Base-by-base conservation (phyloP, 2,888 invertebrate genomes). In the Reticulitermes lucifugus region DNA sequence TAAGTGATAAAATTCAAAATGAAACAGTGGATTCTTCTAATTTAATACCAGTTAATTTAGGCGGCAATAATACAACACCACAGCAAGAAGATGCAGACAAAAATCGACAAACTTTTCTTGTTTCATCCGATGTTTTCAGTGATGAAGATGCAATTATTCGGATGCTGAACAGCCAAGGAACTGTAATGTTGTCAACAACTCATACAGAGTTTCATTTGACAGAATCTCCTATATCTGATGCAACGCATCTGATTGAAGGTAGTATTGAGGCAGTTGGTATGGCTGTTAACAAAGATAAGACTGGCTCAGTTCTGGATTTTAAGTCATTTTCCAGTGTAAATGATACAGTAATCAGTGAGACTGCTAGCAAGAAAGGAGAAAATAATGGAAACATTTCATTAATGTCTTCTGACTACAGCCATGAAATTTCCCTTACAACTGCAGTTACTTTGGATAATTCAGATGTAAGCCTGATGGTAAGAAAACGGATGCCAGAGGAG, bases 161-260 rank as follows among this genome's bases (percentile, higher is more conserved):
- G 46, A 84, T 84, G 84, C 79, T 84, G 18, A 84, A 79, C 46
- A 84, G 73, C 29, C 84, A 84, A 25, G 79, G 84, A 22, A 84
- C 84, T 0, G 59, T 59, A n/a, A 55, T 81, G 55, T 43, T 81
- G 0, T 29, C 60, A 7, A 81, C 70, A 70, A 65, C 60, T 59
- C 43, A 2, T 14, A 41, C 80, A 59, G 81, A 70, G 5, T 81
- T 81, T 70, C 70, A 70, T 25, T 70, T 81, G 46, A 65, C 81
- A 70, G 46, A 25, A 0, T 43, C 41, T 25, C 35, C 21, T 65
- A 14, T 70, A 0, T 21, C n/a, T 65, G 43, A 41, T 43, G 43
- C 22, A 3, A 18, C 65, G 22, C 25, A 7, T 22, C 59, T 70
- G 41, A 43, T 18, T 35, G 81, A 81, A 65, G n/a, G 25, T 25